Conservation (phyloP, 2,113 vertebrate species). For the Brienomyrus longianalis region DNA sequence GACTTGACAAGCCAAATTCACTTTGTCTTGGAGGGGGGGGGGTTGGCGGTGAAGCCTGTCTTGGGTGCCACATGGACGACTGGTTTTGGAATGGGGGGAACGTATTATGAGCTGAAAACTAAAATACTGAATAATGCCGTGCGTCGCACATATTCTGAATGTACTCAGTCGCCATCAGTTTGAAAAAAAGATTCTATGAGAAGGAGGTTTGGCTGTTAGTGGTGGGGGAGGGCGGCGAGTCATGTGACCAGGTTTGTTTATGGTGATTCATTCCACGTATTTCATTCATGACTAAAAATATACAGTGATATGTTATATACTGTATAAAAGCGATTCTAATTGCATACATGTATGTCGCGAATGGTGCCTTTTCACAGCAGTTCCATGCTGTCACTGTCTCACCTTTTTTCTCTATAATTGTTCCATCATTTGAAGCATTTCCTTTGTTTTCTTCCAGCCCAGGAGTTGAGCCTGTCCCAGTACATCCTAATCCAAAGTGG, state of each 20-base stretch:
- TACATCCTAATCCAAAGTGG: background rate
- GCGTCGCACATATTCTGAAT: background rate
- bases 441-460: background rate
- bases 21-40: too few relatives aligned
- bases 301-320: background rate
- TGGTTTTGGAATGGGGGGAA: background rate
- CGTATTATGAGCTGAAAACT: background rate
- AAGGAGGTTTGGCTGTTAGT: background rate
- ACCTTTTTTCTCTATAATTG: background rate
- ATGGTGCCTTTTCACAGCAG: background rate
- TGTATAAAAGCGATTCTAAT: background rate
- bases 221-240: background rate
- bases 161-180: background rate
- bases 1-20: background rate
- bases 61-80: too few relatives aligned
- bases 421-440: background rate
- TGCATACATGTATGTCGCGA: background rate
- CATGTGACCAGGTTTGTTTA: background rate
- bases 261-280: background rate
- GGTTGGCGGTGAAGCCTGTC: too few relatives aligned
- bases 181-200: background rate
- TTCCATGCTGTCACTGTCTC: background rate
- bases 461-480: background rate
- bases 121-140: background rate
- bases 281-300: background rate